These are phyloP conservation scores for Pemphredon lugubris DNA, from an alignment of 2,888 invertebrate species.

Conservation along the genomic window DNA sequence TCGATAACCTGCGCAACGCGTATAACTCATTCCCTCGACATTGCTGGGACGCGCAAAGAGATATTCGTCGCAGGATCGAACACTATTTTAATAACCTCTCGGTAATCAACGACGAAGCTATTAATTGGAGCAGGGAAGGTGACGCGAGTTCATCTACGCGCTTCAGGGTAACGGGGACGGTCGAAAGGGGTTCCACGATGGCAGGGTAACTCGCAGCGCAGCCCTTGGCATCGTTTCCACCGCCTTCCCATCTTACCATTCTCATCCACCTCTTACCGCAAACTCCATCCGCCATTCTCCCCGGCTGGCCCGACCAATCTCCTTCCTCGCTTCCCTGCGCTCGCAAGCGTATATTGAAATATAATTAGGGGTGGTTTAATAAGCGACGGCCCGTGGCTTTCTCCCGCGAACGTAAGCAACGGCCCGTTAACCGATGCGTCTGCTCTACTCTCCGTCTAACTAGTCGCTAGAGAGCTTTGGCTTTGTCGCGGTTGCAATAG, in stretches of 20 bases:
- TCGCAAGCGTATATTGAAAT: slow-evolving; percentile 73
- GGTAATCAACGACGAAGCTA: slow-evolving; percentile 61
- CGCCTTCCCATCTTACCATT: not conserved
- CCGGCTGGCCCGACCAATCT: slow-evolving; percentile 48
- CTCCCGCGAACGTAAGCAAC: slow-evolving; percentile 61
- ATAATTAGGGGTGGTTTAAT: slow-evolving; percentile 77
- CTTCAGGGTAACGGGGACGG: slow-evolving; percentile 52
- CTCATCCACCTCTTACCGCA: slow-evolving; percentile 11
- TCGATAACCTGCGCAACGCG: no score
- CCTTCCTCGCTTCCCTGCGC: slow-evolving; percentile 42
- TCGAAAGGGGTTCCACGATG: slow-evolving; percentile 50
- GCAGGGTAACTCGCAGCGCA: slow-evolving; percentile 38
- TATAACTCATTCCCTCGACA: no score
- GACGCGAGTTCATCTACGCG: slow-evolving; percentile 57
- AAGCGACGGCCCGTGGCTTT: slow-evolving; percentile 73
- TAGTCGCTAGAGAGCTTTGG: slow-evolving; percentile 44
- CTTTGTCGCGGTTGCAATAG: slow-evolving; percentile 47
- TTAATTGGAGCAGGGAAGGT: slow-evolving; percentile 59
- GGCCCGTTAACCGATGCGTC: slow-evolving; percentile 62
- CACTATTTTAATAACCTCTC: slow-evolving; percentile 58
- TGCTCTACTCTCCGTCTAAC: slow-evolving; percentile 48
- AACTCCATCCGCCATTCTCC: slow-evolving; percentile 42
- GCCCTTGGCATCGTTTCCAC: slow-evolving; percentile 52
- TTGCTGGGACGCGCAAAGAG: not conserved
- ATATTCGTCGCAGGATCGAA: slow-evolving; percentile 13